phyloP scores from a whole-genome alignment of 2,888 invertebrate genomes.

The Tetragonula carbonaria region DNA sequence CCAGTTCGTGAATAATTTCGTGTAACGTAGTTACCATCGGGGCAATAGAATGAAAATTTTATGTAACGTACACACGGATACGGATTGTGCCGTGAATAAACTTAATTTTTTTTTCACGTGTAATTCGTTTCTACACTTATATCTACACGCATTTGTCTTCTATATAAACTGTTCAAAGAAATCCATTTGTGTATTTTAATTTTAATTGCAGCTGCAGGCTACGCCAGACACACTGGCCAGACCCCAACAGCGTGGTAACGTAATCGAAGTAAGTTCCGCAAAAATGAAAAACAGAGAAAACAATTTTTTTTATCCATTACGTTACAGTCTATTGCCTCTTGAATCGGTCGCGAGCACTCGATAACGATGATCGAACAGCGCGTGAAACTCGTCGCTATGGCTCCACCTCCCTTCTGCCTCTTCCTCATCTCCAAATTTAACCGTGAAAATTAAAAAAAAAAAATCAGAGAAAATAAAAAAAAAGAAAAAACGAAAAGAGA shows the following conservation, averaged over 20 bases:
- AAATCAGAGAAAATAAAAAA: conserved; percentile 18
- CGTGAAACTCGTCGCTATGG: conserved; percentile 68
- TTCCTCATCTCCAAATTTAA: conserved; percentile 62
- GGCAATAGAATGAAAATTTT: neutral
- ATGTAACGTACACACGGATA: neutral
- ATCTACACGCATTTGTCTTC: neutral
- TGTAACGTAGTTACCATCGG: neutral
- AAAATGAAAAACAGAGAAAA: neutral
- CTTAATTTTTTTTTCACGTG: neutral
- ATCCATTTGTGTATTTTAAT: conserved; percentile 20
- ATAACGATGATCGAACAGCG: conserved; percentile 23
- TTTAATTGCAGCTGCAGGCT: conserved; percentile 47
- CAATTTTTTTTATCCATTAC: neutral
- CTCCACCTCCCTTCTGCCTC: conserved; percentile 81
- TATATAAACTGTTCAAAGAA: neutral
- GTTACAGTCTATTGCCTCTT: conserved; percentile 6
- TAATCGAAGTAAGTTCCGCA: conserved; percentile 40
- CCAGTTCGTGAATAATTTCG: neutral
- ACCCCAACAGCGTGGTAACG: neutral
- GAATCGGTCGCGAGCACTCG: conserved; percentile 23
- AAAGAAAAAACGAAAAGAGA: conserved; percentile 14
- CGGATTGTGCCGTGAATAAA: conserved; percentile 31
- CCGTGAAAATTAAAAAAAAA: conserved; percentile 9
- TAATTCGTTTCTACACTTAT: neutral
- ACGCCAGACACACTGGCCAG: neutral